A percentile compares a stretch with the other conserved stretches of the same genome.
These are phyloP conservation scores for Numida meleagris DNA, from an alignment of 2,113 vertebrate species.

Conservation along the genomic window DNA sequence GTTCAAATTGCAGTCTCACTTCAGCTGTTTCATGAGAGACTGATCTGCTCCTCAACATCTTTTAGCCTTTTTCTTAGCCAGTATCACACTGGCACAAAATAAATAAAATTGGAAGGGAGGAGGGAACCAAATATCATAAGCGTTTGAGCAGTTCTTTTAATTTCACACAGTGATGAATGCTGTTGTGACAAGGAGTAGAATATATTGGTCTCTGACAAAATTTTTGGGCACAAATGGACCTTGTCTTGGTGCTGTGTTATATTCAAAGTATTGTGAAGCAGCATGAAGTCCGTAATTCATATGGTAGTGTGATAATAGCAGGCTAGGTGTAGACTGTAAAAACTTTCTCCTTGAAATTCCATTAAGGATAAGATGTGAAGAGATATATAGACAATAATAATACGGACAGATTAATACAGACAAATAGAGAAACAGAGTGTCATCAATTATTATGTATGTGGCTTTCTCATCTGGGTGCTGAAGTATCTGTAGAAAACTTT, in stretches of 20 bases:
- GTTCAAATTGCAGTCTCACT: background rate
- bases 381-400: too few relatives aligned
- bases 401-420: too few relatives aligned
- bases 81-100: background rate
- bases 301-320: background rate
- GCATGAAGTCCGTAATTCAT: accelerated
- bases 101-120: background rate
- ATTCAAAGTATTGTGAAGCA: background rate
- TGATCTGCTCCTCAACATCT: background rate
- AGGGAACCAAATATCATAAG: background rate
- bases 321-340: background rate
- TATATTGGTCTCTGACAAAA: background rate
- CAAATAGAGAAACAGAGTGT: background rate
- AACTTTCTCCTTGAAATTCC: background rate
- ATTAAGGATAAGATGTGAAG: background rate
- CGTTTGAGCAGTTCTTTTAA: background rate
- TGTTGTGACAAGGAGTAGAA: background rate
- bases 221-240: background rate
- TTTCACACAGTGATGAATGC: background rate
- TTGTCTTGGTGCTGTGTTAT: background rate
- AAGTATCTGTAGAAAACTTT: background rate
- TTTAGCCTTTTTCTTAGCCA: background rate
- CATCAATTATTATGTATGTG: background rate
- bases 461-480: background rate
- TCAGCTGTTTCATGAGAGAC: background rate